Evolutionary conservation across 2,888 invertebrate species (phyloP).

Genomic region (Podabrus alpinus): DNA sequence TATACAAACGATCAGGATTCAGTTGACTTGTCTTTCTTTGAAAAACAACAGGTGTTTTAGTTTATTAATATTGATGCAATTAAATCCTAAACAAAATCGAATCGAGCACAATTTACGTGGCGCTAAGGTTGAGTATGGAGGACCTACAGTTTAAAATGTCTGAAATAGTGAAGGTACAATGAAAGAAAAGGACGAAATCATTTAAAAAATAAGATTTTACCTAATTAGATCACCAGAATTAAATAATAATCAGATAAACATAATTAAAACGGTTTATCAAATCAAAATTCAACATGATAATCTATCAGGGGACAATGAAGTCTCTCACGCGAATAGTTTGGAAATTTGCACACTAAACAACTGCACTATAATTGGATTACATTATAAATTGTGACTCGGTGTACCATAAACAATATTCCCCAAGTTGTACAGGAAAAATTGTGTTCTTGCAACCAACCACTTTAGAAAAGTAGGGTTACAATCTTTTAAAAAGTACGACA

Average conservation of each 20-base stretch:
- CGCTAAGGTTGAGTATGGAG: no score
- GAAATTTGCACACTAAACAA: background rate
- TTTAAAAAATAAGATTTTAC: no score
- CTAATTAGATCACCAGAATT: background rate
- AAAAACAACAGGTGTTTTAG: background rate
- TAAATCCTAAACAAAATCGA: no score
- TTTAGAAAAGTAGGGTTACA: background rate
- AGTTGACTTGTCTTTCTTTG: background rate
- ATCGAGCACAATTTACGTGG: no score
- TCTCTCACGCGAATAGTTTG: background rate
- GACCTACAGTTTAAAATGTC: no score
- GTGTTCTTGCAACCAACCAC: background rate
- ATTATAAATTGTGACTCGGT: background rate
- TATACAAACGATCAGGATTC: background rate
- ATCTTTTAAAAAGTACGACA: background rate
- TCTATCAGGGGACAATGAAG: background rate
- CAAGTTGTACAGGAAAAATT: background rate
- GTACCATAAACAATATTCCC: background rate
- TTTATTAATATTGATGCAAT: background rate
- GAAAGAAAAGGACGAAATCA: no score
- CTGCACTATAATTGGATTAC: background rate
- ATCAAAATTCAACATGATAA: background rate
- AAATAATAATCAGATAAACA: background rate
- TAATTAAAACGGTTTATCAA: no score
- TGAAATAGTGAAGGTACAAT: no score